Evolutionary conservation across 2,888 invertebrate species (phyloP).

Genomic region (Aradus depressus): DNA sequence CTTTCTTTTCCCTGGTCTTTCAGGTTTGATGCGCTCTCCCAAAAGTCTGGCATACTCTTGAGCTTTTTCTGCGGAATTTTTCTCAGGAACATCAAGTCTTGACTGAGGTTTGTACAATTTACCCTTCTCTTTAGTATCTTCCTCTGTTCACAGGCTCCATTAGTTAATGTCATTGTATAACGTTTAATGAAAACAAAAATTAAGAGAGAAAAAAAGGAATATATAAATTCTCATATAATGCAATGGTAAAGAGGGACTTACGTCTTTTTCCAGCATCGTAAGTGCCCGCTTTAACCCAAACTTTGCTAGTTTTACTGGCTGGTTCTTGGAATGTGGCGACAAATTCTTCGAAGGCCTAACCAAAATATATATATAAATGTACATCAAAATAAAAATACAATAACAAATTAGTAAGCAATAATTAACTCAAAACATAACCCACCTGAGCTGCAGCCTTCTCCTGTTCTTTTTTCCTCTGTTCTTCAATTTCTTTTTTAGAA

Average conservation of each 20-base stretch:
- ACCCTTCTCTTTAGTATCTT: slow-evolving; percentile 78
- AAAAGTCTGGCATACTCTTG: slow-evolving; percentile 56
- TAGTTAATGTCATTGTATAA: slow-evolving; percentile 22
- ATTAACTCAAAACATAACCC: slow-evolving; percentile 36
- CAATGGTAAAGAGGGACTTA: slow-evolving; percentile 39
- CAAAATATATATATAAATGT: not conserved
- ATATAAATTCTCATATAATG: not conserved
- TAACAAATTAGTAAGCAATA: not conserved
- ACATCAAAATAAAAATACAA: not conserved
- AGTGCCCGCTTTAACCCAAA: slow-evolving; percentile 96
- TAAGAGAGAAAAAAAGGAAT: slow-evolving; percentile 14
- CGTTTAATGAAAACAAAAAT: slow-evolving; percentile 9
- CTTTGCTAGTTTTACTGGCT: slow-evolving; percentile 65
- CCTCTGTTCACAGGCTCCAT: slow-evolving; percentile 46
- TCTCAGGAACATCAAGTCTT: slow-evolving; percentile 46
- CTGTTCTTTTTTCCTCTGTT: slow-evolving; percentile 75
- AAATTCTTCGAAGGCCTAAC: slow-evolving; percentile 88
- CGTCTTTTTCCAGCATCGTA: slow-evolving; percentile 90
- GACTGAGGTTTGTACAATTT: slow-evolving; percentile 87
- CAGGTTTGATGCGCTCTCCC: slow-evolving; percentile 50
- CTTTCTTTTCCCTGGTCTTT: slow-evolving; percentile 50
- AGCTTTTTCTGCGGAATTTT: slow-evolving; percentile 51
- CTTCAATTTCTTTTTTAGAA: slow-evolving; percentile 75
- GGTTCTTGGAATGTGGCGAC: slow-evolving; percentile 92
- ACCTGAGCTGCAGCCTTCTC: slow-evolving; percentile 86